Evolutionary conservation across 2,888 invertebrate species (phyloP), one percentile per base, ranked within the genome.

Genomic region (Sabatieria punctata): DNA sequence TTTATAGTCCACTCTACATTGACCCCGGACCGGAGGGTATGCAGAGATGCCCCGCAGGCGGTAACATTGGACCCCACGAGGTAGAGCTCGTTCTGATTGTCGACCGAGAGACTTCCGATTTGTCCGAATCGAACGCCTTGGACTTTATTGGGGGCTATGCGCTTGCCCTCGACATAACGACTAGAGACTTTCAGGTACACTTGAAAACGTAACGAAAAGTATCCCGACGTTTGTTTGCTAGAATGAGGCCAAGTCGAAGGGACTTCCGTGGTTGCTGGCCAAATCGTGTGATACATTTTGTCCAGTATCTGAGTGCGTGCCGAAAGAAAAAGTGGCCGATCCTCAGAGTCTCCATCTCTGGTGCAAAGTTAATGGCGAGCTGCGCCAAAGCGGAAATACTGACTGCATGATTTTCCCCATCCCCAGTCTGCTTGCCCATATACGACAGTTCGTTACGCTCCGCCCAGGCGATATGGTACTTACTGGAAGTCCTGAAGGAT

Each of bases 251-350:
- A 73, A 73, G 57, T 69, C 73, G 41, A 74, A 74, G 50, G 80
- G 80, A 1, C 71, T 74, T 30, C 79, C 82, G 1, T 83, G 82
- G 82, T 72, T 73, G 15, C 60, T 82, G 43, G 78, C 79, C 1
- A 83, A 83, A 68, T 78, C 79, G 2, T 83, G 82, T 59, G 82
- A 83, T 62, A 79, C 80, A 0, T 75, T 81, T 0, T 81, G 80
- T 51, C 82, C 82, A 2, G 76, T 82, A 0, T 77, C 80, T 41
- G 60, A 68, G 11, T 78, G 80, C 53, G 74, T 82, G 54, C 66
- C 72, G 0, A 67, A 68, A 41, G 57, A 68, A 4, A 61, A 69
- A 47, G 66, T 79, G 6, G 57, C 65, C 6, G 73, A 79, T 61
- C 77, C 78, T 0, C 71, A 75, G 51, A 68, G 74, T 48, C 58